Evolutionary conservation across 2,888 invertebrate species (phyloP), one percentile per base, ranked within the genome.

Genomic region (Gerris lacustris): DNA sequence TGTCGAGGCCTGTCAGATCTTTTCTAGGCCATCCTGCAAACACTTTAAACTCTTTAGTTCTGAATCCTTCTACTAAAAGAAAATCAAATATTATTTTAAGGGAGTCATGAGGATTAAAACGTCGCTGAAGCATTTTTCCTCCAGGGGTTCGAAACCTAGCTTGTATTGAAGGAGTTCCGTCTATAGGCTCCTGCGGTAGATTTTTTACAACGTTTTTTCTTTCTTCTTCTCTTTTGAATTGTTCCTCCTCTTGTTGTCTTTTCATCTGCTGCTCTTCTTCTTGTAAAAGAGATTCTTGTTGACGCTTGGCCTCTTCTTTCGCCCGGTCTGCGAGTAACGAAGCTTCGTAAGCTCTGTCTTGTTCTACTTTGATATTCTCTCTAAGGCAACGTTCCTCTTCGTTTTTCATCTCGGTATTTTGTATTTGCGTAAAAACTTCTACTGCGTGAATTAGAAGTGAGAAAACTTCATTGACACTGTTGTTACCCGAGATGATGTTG

Each of bases 1-100:
- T 83, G 81, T 94, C 89, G 81, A 92, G 84, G 75, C 87, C 84
- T 74, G 94, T 92, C 75, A 94, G 83, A 86, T 96, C 96, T 86
- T 91, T 88, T 79, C 95, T 87, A 79, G 96, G 96, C 91, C 92
- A 96, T 81, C 94, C 92, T 77, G 91, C 89, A 78, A 96, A 89
- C 73, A 96, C 88, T 85, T 96, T 96, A 80, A 88, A 96, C 79
- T 91, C 91, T 77, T 90, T 89, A 76, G 87, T 86, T 74, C 92
- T 90, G 82, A 88, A 96, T 72, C 96, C 96, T 83, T 92, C 86
- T 67, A 94, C 92, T 71, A 91, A 88, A 75, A 96, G 6, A 67
- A 45, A 63, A 69, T 62, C 31, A 64, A 63, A 66, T 62, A 69
- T 73, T 77, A 86, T 86, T 80, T 85, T 83, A 67, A 90, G 80